phyloP scores from a whole-genome alignment of 2,113 vertebrate genomes.

The Nestor notabilis region DNA sequence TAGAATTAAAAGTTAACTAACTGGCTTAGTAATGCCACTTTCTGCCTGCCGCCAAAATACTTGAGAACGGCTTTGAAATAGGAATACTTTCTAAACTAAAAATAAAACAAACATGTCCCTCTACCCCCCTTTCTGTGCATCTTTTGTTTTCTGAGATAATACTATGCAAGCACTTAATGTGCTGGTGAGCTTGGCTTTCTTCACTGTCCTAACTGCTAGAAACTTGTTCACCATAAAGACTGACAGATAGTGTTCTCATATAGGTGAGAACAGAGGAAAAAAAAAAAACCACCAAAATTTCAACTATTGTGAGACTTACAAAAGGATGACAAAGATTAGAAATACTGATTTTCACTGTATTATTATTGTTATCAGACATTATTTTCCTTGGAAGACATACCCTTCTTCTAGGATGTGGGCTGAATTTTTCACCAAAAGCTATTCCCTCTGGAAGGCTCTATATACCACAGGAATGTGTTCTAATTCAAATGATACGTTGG shows the following conservation, averaged over 20 bases:
- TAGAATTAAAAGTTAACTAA: neutral
- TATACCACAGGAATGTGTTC: accelerated
- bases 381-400: neutral
- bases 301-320: accelerated
- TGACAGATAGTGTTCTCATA: neutral
- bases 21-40: neutral
- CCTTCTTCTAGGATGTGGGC: neutral
- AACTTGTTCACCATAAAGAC: neutral
- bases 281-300: neutral
- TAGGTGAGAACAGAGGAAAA: neutral
- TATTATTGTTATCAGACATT: neutral
- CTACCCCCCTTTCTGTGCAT: accelerated
- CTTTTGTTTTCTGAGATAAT: neutral
- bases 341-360: neutral
- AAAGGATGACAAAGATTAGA: neutral
- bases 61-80: neutral
- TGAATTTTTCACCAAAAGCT: neutral
- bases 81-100: neutral
- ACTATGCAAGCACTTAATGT: neutral
- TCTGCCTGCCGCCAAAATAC: neutral
- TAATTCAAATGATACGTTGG: neutral
- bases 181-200: neutral
- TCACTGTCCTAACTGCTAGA: neutral
- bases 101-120: accelerated
- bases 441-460: neutral